Evolutionary conservation across 2,888 invertebrate genomes (phyloP), one percentile per base, ranked within the genome.

Genomic region (Drosophila rubida): DNA sequence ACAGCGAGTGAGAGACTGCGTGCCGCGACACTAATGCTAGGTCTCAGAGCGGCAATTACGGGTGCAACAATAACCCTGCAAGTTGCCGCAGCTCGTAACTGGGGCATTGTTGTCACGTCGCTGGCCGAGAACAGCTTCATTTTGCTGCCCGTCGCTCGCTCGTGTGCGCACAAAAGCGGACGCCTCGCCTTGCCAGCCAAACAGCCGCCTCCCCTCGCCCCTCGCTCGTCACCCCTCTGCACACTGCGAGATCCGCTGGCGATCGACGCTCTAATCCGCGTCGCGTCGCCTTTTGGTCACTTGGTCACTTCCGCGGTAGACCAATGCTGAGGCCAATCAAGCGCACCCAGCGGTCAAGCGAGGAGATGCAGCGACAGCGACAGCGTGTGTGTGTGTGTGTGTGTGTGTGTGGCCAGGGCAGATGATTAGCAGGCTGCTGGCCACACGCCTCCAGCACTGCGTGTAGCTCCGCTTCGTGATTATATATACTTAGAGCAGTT

Each of bases 271-370:
- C 46, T 67, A 78, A 80, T 75, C 78, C 75, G 61, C 9, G 37
- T 22, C 49, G 49, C 46, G 54, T 54, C 57, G 72, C 46, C 80
- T 76, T 68, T 79, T 79, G 87, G 87, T 87, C 81, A 82, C 73
- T 84, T 75, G 87, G 87, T 87, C 81, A 82, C 73, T 84, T 75
- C 68, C 72, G 87, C 66, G 87, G 80, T 83, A 70, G 65, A 76
- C 58, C 70, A 58, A 64, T 45, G 80, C 73, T 49, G 58, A 65
- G 72, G 83, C 66, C 78, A 80, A 83, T 83, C 74, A 60, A 50
- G 60, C 57, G 83, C 80, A 79, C 83, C 74, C 87, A 87, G 87
- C 51, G 81, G 87, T 81, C 87, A 81, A 78, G 68, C 69, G 50
- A 50, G 37, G 35, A 35, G 50, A 37, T 49, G 49, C 41, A 22